Conservation (phyloP, 2,888 invertebrate species). For the Aproaerema taeniolella region DNA sequence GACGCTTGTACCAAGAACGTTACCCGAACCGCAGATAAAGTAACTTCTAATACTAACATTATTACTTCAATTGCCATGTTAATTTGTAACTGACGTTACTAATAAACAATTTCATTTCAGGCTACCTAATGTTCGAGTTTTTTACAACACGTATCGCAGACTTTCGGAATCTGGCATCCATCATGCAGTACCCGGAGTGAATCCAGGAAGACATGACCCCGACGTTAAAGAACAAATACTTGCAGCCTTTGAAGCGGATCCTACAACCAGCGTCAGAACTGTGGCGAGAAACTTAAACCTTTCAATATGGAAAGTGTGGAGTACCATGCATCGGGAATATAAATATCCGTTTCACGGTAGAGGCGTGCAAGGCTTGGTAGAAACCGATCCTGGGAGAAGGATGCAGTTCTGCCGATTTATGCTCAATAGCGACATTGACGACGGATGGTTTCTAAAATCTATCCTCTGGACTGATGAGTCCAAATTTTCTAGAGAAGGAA, state of each 20-base stretch:
- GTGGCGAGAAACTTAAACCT: conserved; percentile 16
- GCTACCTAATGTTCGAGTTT: too few relatives aligned
- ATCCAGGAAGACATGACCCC: conserved; percentile 11
- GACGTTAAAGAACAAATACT: too few relatives aligned
- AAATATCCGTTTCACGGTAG: conserved; percentile 11
- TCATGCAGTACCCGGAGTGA: conserved; percentile 12
- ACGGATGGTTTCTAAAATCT: conserved; percentile 12
- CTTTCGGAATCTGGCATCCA: too few relatives aligned
- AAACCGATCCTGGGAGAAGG: conserved; percentile 4
- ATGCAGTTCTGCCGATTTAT: conserved; percentile 12
- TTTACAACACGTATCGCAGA: too few relatives aligned
- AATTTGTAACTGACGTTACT: conserved; percentile 9
- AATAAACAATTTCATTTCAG: too few relatives aligned
- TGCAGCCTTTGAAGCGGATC: too few relatives aligned
- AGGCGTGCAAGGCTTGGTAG: conserved; percentile 13
- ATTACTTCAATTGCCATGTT: conserved; percentile 6
- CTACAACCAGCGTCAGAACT: too few relatives aligned
- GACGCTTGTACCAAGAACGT: conserved; percentile 10
- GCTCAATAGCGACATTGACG: conserved; percentile 9
- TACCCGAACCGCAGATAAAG: conserved; percentile 9
- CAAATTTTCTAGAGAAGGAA: conserved; percentile 16
- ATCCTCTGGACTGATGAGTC: conserved; percentile 15
- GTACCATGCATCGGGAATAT: conserved; percentile 10
- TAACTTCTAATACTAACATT: conserved; percentile 7
- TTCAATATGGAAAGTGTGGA: conserved; percentile 16